Base-by-base conservation (phyloP, 2,113 vertebrate genomes). In the Caranx melampygus region DNA sequence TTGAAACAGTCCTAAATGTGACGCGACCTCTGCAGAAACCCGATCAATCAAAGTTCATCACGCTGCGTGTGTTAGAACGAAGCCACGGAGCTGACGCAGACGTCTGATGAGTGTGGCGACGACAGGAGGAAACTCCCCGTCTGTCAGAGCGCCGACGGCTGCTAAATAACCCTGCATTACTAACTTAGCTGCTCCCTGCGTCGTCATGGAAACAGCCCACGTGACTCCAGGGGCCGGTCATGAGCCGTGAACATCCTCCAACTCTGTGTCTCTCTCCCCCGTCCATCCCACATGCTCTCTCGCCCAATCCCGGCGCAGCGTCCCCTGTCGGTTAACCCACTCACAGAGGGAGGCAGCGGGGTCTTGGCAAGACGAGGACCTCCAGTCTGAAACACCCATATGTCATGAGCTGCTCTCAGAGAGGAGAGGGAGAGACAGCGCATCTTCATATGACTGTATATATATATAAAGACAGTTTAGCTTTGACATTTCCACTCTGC, bases 141-240 rank as follows among this genome's bases (percentile, higher is more conserved):
- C 34, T 35, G 51, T 68, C 49, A 20, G 6, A 51, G 62, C 26
- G 14, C 31, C 11, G 20, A 37, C n/a, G 10, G 69, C 10, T 68
- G 68, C 18, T 54, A 75, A 84, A 88, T 57, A 89, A 87, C 59
- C 58, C 82, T 26, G 62, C 76, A 83, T 83, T 71, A 81, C 76
- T 78, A 87, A 90, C 87, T 88, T 75, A 85, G 81, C 88, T 89
- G 88, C 84, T 72, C 59, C 67, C 79, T 72, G 67, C 13, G 54
- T 93, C n/a, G 88, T 82, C 90, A 88, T 86, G 85, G 84, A 72
- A 90, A 94, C 91, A 7, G 54, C 83, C 81, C 89, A 92, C 34
- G 86, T 91, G 91, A 93, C 81, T 62, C 51, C 26, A 26, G 37
- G 54, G 77, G 72, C 63, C 21, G 84, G 72, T 75, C 82, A 88